These are phyloP conservation scores for Neodiprion lecontei DNA, from an alignment of 1,140 invertebrate genomes.

Conservation along the genomic window DNA sequence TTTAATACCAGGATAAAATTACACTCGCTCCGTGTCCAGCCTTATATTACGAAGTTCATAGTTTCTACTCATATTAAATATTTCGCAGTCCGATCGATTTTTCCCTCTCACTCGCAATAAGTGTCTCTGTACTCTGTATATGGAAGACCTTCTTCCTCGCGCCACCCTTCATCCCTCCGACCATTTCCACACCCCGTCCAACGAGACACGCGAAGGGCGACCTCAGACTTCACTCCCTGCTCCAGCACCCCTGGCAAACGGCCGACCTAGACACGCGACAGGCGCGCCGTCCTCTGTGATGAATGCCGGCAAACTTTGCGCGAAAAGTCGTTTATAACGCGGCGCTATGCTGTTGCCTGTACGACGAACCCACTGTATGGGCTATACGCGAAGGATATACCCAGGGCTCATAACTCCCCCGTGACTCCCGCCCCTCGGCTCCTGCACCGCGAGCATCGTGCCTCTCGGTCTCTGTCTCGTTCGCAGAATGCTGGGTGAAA, in stretches of 20 bases:
- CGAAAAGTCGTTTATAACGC: slow-evolving; percentile 57
- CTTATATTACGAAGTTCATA: not conserved
- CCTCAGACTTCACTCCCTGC: slow-evolving; percentile 4
- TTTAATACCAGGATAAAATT: no score
- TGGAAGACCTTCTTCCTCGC: no score
- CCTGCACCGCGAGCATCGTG: not conserved
- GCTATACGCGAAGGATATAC: not conserved
- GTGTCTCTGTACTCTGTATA: no score
- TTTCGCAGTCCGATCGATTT: not conserved
- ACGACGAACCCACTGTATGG: not conserved
- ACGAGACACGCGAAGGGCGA: not conserved
- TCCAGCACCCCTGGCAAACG: not conserved
- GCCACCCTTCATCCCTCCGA: not conserved
- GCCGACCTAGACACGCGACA: slow-evolving; percentile 2
- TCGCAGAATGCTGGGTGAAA: slow-evolving; percentile 22
- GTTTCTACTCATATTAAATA: not conserved
- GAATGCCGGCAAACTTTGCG: slow-evolving; percentile 54
- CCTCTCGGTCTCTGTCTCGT: not conserved
- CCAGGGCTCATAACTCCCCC: slow-evolving; percentile 53
- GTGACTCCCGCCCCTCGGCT: slow-evolving; percentile 29
- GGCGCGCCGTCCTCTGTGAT: slow-evolving; percentile 43
- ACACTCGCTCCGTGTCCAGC: not conserved
- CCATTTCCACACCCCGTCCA: not conserved
- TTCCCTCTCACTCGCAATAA: not conserved
- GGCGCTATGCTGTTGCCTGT: slow-evolving; percentile 39